Evolutionary conservation across 30 jellyfish, hydroid and myxozoan species (phyloP).

Genomic region (Aurelia sp.): DNA sequence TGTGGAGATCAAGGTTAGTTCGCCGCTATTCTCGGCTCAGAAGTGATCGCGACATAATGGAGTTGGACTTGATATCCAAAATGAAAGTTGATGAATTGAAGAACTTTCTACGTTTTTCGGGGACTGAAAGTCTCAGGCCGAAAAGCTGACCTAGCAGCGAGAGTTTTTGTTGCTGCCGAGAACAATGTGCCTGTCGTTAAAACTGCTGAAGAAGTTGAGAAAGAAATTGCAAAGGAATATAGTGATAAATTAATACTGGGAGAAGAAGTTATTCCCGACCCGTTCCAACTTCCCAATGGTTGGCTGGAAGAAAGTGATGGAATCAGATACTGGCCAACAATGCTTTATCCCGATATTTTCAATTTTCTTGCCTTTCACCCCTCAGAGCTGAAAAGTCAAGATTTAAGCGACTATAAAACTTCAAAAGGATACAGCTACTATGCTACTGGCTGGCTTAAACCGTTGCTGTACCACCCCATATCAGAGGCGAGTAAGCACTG

Average conservation of each 20-base stretch:
- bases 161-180: slow-evolving; percentile 18
- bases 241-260: neutral
- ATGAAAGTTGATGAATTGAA: slow-evolving; percentile 18
- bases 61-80: neutral
- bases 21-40: neutral
- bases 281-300: neutral
- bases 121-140: slow-evolving; percentile 17
- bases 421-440: slow-evolving; percentile 68
- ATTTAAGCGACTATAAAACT: slow-evolving; percentile 44
- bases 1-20: too few relatives aligned
- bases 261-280: neutral
- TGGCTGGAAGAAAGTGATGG: slow-evolving; percentile 13
- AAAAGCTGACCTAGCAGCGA: neutral
- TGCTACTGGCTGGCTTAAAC: slow-evolving; percentile 54
- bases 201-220: slow-evolving; percentile 1
- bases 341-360: slow-evolving; percentile 54
- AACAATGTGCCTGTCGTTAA: slow-evolving; percentile 12
- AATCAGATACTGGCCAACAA: neutral
- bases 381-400: slow-evolving; percentile 18
- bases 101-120: slow-evolving; percentile 7
- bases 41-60: neutral
- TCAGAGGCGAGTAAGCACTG: slow-evolving; percentile 11
- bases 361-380: slow-evolving; percentile 31
- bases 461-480: slow-evolving; percentile 10
- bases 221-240: neutral